Evolutionary conservation across 1,140 invertebrate genomes (phyloP).

Genomic region (Hirudo medicinalis): DNA sequence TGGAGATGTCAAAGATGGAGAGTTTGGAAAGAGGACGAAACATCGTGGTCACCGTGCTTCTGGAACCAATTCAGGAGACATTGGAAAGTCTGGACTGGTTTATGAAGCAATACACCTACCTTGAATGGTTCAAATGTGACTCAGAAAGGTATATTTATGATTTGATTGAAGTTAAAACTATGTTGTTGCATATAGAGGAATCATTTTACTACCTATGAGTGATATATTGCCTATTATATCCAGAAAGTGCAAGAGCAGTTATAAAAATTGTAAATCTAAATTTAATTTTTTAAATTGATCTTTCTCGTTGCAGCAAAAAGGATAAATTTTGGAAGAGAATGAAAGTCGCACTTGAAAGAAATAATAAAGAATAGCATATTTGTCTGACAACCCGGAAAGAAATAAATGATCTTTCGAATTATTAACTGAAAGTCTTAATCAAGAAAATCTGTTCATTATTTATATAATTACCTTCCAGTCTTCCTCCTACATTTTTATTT

Average conservation of each 20-base stretch:
- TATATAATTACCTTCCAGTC: too few species aligned
- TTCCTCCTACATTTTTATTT: too few species aligned
- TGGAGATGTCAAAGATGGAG: neutral
- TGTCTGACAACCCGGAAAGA: too few species aligned
- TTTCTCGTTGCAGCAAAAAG: neutral
- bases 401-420: too few species aligned
- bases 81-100: neutral
- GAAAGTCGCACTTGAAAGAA: neutral
- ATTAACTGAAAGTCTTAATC: too few species aligned
- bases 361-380: neutral
- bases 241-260: too few species aligned
- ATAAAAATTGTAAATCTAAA: neutral
- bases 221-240: neutral
- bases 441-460: too few species aligned
- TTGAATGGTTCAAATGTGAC: neutral
- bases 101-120: neutral
- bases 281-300: neutral
- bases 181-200: neutral
- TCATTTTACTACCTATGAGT: neutral
- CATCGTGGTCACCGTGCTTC: neutral
- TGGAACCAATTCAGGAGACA: neutral
- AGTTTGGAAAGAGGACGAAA: neutral
- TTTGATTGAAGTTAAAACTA: neutral
- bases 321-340: constrained; percentile 6
- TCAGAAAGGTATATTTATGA: neutral